Evolutionary conservation across 1,140 invertebrate species (phyloP), one percentile per base, ranked within the genome.

Genomic region (Brachionus calyciflorus): DNA sequence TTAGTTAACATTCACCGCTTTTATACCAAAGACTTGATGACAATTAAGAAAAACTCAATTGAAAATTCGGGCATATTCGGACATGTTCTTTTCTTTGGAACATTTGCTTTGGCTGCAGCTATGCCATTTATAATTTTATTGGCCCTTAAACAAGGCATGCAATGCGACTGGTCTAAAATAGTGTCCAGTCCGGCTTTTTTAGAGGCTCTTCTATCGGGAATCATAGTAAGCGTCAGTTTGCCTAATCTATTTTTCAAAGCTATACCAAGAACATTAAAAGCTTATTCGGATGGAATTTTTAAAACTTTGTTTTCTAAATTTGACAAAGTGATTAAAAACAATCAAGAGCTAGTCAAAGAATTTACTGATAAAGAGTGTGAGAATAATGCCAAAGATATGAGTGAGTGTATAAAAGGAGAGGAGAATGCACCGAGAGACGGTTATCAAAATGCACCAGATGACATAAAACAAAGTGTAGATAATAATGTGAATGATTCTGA

Each of bases 251-350:
- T 60, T 9, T n/a, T 60, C 6, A 60, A 37, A 60, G 55, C 55
- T 19, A 30, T 60, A 60, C 55, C 55, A 60, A 33, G 5, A 37
- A 60, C 55, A 33, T 14, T 60, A 33, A 60, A 60, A 60, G 28
- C 28, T 37, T 60, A 60, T 60, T 33, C 26, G 10, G 26, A 60
- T 17, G 55, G 55, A 14, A 30, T 60, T 30, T 30, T 60, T 2
- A 17, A 60, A 60, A 30, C 28, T 33, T n/a, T n/a, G n/a, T n/a
- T n/a, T n/a, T n/a, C n/a, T n/a, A 33, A 33, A 7, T 60, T 5
- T 33, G 30, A 26, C 10, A 60, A 60, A 2, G 30, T 55, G 9
- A 30, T 30, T 1, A 60, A 37, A 33, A 60, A 60, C 0, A 28
- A 60, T 17, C 55, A 60, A 60, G n/a, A 60, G 30, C 55, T 60